Base-by-base conservation (phyloP, 1,140 invertebrate species). In the Aphaenogaster floridana region DNA sequence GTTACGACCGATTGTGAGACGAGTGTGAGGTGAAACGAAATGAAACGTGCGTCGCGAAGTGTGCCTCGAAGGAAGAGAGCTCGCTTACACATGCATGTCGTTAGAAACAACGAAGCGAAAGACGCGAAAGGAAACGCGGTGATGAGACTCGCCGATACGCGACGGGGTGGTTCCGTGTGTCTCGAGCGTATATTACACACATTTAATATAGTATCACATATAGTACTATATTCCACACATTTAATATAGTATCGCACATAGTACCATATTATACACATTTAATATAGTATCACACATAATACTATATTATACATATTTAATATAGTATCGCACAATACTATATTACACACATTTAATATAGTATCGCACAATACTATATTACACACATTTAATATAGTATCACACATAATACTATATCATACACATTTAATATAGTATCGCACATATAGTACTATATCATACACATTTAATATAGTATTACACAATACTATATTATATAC, bases 61-160 rank as follows among this genome's bases (percentile, higher is more conserved):
- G 77, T 50, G 77, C 28, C 11, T 48, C 77, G 77, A 50, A 66
- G 59, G 77, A 59, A 79, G 61, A 79, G 77, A 79, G 77, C 77
- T 79, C 59, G 59, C 42, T 79, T 66, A n/a, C 34, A 48, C 59
- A 50, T 15, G 76, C 59, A 17, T 79, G 45, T 34, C 28, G 45
- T 50, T 28, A 57, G 52, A 79, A 79, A 79, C 45, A 36, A n/a
- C 61, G 61, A 45, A n/a, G 76, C 28, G 21, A 64, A 39, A 63
- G 42, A 78, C 42, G 59, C 76, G 21, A 34, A 64, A 66, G 45
- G 34, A 50, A 13, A 79, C 28, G 36, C 36, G 57, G 28, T 48
- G 59, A 7, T 48, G 76, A 79, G 59, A 59, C 76, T 45, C 54
- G 57, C 13, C 42, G 57, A 59, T 63, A 50, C 28, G 42, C 74